These are phyloP conservation scores for Agrypnus murinus DNA, from an alignment of 2,888 invertebrate genomes.

Conservation along the genomic window DNA sequence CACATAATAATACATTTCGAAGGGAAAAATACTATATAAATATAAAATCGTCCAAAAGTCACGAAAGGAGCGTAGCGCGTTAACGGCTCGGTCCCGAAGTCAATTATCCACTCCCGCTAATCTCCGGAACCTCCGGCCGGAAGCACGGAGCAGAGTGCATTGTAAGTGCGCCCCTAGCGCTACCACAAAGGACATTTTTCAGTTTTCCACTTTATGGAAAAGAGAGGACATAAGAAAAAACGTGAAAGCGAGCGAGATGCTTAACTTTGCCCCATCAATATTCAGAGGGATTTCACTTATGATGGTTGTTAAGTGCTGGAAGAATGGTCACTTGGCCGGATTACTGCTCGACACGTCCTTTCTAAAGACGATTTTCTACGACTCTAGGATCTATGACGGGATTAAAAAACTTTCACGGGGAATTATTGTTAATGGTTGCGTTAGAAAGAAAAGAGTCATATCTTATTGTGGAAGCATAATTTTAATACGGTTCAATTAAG, in stretches of 20 bases:
- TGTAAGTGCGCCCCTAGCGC: constrained; percentile 58
- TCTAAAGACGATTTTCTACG: constrained; percentile 15
- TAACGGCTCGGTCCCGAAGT: constrained; percentile 54
- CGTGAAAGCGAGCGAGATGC: constrained; percentile 33
- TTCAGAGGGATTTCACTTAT: constrained; percentile 54
- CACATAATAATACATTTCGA: too few relatives aligned
- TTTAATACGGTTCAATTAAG: too few relatives aligned
- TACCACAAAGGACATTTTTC: constrained; percentile 66
- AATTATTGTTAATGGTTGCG: constrained; percentile 6
- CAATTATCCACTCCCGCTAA: constrained; percentile 70
- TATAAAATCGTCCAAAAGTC: constrained; percentile 29
- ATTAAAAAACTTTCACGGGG: constrained; percentile 14
- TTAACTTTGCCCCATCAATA: constrained; percentile 55
- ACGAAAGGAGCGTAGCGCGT: constrained; percentile 11
- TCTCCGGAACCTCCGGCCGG: constrained; percentile 67
- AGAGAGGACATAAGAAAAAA: constrained; percentile 27
- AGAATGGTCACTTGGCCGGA: constrained; percentile 58
- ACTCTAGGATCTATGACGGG: constrained; percentile 25
- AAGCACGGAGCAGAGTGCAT: constrained; percentile 62
- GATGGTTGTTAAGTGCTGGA: constrained; percentile 54
- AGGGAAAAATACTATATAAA: constrained; percentile 9
- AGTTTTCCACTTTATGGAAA: constrained; percentile 50
- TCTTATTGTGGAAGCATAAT: too few relatives aligned
- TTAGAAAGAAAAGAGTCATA: too few relatives aligned
- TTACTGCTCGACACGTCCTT: constrained; percentile 33